Percentiles rank a stretch among this genome's conserved stretches.
Evolutionary conservation across 2,888 invertebrate species (phyloP).

Genomic region (Deroplatys truncata): DNA sequence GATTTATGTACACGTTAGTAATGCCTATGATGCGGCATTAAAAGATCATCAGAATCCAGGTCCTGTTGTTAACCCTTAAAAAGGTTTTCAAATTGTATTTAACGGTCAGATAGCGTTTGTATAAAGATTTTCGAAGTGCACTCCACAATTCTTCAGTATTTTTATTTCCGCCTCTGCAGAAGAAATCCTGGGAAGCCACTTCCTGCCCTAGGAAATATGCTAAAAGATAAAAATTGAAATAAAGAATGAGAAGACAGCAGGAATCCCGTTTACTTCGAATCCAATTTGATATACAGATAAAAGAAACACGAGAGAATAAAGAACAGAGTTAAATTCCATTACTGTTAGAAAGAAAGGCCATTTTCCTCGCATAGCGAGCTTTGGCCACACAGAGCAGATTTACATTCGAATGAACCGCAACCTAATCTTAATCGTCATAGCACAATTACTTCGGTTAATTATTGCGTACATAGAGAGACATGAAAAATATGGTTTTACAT

Average conservation of each 20-base stretch:
- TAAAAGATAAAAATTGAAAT: constrained; percentile 5
- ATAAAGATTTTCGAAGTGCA: neutral
- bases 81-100: neutral
- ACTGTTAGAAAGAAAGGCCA: neutral
- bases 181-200: neutral
- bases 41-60: too few relatives aligned
- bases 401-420: neutral
- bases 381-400: neutral
- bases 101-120: neutral
- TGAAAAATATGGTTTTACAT: constrained; percentile 18
- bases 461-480: constrained; percentile 11
- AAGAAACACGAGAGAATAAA: constrained; percentile 1
- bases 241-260: neutral
- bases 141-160: neutral
- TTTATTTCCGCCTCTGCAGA: neutral
- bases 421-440: constrained; percentile 15
- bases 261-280: constrained; percentile 5
- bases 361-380: neutral
- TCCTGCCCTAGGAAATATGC: neutral
- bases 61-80: too few relatives aligned
- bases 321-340: neutral
- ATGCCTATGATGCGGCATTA: too few relatives aligned
- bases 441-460: constrained; percentile 13
- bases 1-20: too few relatives aligned
- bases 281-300: constrained; percentile 17